A percentile compares a stretch with the other conserved stretches of the same genome.
Evolutionary conservation across 2,797 vertebrate genomes (phyloP).

Genomic region (Tadarida brasiliensis): DNA sequence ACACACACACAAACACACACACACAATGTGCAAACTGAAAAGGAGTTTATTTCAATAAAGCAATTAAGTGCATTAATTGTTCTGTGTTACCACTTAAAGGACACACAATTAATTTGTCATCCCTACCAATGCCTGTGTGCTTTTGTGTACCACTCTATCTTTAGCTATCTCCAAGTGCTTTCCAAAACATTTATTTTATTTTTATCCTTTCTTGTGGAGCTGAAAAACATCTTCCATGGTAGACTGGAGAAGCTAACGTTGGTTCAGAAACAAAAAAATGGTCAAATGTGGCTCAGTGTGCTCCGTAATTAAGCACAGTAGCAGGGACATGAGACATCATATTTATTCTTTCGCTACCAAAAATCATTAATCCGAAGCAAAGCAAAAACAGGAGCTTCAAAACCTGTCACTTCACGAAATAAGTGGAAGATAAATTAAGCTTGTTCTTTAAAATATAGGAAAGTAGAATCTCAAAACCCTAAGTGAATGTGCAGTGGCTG

Average conservation of each 20-base stretch:
- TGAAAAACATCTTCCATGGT: slow-evolving; percentile 8
- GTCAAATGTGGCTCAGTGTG: neutral
- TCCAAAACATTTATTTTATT: slow-evolving; percentile 73
- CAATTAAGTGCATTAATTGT: slow-evolving; percentile 69
- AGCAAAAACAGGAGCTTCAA: slow-evolving; percentile 23
- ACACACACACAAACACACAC: slow-evolving; percentile 15
- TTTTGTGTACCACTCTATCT: slow-evolving; percentile 45
- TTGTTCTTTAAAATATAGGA: neutral
- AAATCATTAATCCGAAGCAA: slow-evolving; percentile 49
- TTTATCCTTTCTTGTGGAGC: slow-evolving; percentile 58
- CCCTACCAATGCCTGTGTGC: neutral
- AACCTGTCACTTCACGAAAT: slow-evolving; percentile 28
- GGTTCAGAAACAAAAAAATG: slow-evolving; percentile 55
- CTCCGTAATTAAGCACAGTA: slow-evolving; percentile 5
- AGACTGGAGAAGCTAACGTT: slow-evolving; percentile 42
- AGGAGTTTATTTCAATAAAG: slow-evolving; percentile 68
- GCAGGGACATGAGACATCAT: neutral
- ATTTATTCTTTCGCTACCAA: slow-evolving; percentile 43
- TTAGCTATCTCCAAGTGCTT: slow-evolving; percentile 50
- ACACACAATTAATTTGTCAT: slow-evolving; percentile 67
- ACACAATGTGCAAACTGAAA: slow-evolving; percentile 65
- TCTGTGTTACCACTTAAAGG: slow-evolving; percentile 62
- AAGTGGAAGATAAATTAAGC: neutral
- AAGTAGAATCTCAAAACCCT: neutral
- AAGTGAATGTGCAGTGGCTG: neutral